phyloP scores from a whole-genome alignment of 2,888 invertebrate genomes.

The Drosophila stalkeri region DNA sequence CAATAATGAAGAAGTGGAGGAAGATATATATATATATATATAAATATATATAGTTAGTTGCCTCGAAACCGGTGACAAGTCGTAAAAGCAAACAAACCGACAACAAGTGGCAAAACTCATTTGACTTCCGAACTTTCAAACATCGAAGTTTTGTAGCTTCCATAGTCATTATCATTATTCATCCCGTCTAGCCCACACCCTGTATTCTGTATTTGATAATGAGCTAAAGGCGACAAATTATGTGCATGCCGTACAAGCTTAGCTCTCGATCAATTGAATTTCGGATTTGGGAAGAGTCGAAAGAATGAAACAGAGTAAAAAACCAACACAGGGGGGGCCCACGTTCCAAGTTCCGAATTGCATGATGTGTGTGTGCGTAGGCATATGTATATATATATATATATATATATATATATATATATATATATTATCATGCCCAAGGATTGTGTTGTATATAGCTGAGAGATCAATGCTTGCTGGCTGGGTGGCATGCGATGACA shows the following conservation, averaged over 20 bases:
- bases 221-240: conserved; percentile 67
- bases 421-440: conserved; percentile 8
- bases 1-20: neutral
- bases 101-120: conserved; percentile 59
- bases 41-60: neutral
- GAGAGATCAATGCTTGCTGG: conserved; percentile 9
- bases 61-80: conserved; percentile 46
- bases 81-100: conserved; percentile 43
- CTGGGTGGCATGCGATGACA: conserved; percentile 36
- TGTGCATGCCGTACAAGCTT: conserved; percentile 70
- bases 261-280: conserved; percentile 50
- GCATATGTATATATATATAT: neutral
- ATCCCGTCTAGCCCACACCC: conserved; percentile 13
- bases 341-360: conserved; percentile 30
- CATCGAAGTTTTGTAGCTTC: conserved; percentile 12
- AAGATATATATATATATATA: conserved; percentile 7
- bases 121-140: conserved; percentile 75
- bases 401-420: neutral
- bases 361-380: conserved; percentile 37
- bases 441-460: conserved; percentile 14
- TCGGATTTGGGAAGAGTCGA: conserved; percentile 17
- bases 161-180: neutral
- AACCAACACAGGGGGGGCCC: conserved; percentile 1
- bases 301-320: conserved; percentile 12
- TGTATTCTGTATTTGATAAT: conserved; percentile 20